Evolutionary conservation across 1,140 invertebrate species (phyloP).

Genomic region (Drosophila navojoa): DNA sequence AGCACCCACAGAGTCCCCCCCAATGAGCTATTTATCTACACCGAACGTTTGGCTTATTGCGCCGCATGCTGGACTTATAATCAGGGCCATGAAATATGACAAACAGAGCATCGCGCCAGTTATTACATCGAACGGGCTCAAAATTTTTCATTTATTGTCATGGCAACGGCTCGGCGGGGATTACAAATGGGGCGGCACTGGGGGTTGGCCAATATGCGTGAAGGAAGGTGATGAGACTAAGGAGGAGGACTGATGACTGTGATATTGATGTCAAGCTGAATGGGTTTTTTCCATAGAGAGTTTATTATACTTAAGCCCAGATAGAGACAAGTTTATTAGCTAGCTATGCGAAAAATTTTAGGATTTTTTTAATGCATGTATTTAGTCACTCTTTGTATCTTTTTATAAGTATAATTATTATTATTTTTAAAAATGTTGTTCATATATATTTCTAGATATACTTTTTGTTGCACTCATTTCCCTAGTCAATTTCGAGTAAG

Average conservation of each 20-base stretch:
- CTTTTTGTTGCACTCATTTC: not conserved
- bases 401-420: not conserved
- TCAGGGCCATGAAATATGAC: constrained; percentile 66
- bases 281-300: not conserved
- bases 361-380: not conserved
- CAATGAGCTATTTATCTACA: constrained; percentile 54
- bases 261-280: constrained; percentile 1
- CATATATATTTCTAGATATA: no score
- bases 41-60: constrained; percentile 39
- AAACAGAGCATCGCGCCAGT: constrained; percentile 70
- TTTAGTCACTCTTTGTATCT: not conserved
- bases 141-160: constrained; percentile 77
- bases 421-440: not conserved
- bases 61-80: constrained; percentile 38
- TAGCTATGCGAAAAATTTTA: not conserved
- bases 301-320: not conserved
- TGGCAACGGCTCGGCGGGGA: constrained; percentile 28
- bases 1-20: not conserved
- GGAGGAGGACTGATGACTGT: constrained; percentile 5
- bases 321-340: not conserved
- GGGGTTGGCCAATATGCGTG: no score
- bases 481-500: not conserved
- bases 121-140: constrained; percentile 77
- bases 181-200: not conserved
- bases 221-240: constrained; percentile 7